These are phyloP conservation scores for Drosophila ezoana DNA, from an alignment of 2,888 invertebrate species.

Conservation along the genomic window DNA sequence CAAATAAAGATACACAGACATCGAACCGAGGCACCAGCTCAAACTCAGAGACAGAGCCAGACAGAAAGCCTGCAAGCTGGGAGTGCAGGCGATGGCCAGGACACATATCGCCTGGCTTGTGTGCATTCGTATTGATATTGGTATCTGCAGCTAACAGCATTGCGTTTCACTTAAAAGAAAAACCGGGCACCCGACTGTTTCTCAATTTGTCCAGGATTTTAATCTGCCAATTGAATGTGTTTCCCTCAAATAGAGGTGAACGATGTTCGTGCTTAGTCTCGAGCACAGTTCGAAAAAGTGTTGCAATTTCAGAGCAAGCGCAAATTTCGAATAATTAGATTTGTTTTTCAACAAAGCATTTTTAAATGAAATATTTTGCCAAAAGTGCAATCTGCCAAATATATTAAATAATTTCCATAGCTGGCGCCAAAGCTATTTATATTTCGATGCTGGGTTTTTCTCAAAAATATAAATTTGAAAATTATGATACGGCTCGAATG, in stretches of 20 bases:
- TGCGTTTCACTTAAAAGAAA: constrained; percentile 54
- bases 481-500: too few relatives aligned
- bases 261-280: not conserved
- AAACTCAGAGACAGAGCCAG: not conserved
- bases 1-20: constrained; percentile 24
- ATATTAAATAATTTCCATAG: too few relatives aligned
- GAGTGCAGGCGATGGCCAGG: constrained; percentile 33
- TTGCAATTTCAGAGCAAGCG: too few relatives aligned
- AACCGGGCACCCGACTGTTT: constrained; percentile 36
- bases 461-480: too few relatives aligned
- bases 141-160: constrained; percentile 36
- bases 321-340: too few relatives aligned
- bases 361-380: too few relatives aligned
- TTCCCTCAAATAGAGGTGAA: constrained; percentile 1
- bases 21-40: constrained; percentile 15
- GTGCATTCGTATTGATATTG: constrained; percentile 35
- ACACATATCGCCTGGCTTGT: constrained; percentile 21
- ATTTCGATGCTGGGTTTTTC: too few relatives aligned
- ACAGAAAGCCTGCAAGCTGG: constrained; percentile 5
- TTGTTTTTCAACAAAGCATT: too few relatives aligned
- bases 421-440: too few relatives aligned
- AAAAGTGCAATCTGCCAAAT: too few relatives aligned
- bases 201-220: constrained; percentile 10
- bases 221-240: constrained; percentile 11
- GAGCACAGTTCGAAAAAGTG: not conserved